phyloP scores from a whole-genome alignment of 2,888 invertebrate species.

The Chloroclystis v-ata region DNA sequence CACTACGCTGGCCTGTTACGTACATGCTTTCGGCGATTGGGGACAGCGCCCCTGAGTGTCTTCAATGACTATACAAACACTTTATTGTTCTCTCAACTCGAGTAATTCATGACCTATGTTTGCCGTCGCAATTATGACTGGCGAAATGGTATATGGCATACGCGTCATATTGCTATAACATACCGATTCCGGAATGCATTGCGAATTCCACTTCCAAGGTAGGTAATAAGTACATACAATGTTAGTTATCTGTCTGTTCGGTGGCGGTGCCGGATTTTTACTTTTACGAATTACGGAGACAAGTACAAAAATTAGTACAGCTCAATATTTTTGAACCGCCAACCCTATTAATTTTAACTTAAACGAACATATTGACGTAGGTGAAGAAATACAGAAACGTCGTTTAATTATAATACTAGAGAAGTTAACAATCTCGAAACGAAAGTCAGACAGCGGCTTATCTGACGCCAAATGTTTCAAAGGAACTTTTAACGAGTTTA shows the following conservation, averaged over 20 bases:
- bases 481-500: conserved; percentile 78
- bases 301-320: no score
- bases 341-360: conserved; percentile 8
- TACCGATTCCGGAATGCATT: conserved; percentile 1
- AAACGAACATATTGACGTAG: conserved; percentile 16
- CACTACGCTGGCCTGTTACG: conserved; percentile 61
- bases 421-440: conserved; percentile 73
- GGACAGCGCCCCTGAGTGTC: conserved; percentile 54
- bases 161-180: background rate
- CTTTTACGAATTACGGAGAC: no score
- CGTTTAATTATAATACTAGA: conserved; percentile 73
- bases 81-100: conserved; percentile 43
- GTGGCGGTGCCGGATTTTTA: no score
- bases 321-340: background rate
- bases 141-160: conserved; percentile 12
- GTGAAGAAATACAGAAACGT: conserved; percentile 39
- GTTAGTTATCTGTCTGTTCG: background rate
- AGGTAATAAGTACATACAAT: background rate
- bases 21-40: conserved; percentile 62
- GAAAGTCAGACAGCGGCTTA: conserved; percentile 74
- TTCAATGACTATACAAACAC: conserved; percentile 54
- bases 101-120: conserved; percentile 37
- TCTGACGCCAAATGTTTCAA: conserved; percentile 77
- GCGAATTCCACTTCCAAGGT: background rate
- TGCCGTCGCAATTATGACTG: conserved; percentile 24